Evolutionary conservation across 1,140 invertebrate species (phyloP).

Genomic region (Phortica variegata): DNA sequence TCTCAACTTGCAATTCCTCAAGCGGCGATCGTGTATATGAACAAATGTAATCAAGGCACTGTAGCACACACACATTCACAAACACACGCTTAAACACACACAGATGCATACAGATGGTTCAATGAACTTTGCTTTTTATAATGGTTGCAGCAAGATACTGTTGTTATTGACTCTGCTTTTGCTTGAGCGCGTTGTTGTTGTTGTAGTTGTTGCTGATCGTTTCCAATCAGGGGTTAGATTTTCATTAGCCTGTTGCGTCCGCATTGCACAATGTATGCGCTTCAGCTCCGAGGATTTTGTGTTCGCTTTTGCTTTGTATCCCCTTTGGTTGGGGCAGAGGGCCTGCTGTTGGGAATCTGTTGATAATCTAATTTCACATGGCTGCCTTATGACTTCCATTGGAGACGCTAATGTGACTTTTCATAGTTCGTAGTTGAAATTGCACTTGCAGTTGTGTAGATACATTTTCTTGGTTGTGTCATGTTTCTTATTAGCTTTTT

Average conservation of each 20-base stretch:
- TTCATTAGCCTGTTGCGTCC: conserved; percentile 26
- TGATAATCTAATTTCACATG: conserved; percentile 33
- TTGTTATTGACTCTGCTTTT: no score
- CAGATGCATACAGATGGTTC: no score
- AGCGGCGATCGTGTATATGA: no score
- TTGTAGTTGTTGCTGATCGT: not conserved
- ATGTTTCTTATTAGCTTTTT: no score
- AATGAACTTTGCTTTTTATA: conserved; percentile 39
- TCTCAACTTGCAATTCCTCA: no score
- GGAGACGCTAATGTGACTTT: no score
- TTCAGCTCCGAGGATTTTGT: conserved; percentile 33
- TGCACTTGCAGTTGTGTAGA: no score
- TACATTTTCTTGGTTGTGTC: no score
- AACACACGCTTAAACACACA: no score
- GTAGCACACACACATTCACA: no score
- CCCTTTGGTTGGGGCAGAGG: conserved; percentile 2
- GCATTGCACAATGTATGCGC: not conserved
- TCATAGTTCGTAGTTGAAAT: no score
- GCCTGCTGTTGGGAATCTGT: conserved; percentile 40
- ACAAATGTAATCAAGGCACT: no score
- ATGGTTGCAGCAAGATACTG: conserved; percentile 38
- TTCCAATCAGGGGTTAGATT: conserved; percentile 35
- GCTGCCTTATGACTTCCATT: not conserved
- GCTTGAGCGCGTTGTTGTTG: not conserved
- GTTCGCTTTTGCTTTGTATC: conserved; percentile 11